These are phyloP conservation scores for Mesocentrotus franciscanus DNA, from an alignment of 53 echinoderm and acorn worm species.

Conservation along the genomic window DNA sequence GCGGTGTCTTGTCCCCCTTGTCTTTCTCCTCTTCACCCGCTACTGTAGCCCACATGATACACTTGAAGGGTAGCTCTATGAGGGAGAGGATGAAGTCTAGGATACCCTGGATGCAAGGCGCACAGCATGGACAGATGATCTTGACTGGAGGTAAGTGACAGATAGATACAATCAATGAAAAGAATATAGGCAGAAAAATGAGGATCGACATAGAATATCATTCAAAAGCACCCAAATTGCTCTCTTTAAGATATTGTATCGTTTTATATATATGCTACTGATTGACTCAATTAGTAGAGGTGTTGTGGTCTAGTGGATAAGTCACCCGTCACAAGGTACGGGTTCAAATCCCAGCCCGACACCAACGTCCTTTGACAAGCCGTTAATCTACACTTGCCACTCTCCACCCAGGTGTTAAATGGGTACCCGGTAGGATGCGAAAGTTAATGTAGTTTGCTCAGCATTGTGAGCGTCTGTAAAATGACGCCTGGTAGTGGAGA, in stretches of 20 bases:
- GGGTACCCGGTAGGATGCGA: too few species aligned
- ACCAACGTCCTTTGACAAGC: too few species aligned
- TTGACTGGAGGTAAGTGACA: slow-evolving; percentile 41
- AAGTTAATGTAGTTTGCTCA: too few species aligned
- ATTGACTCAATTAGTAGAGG: too few species aligned
- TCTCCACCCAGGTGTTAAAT: too few species aligned
- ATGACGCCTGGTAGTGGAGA: too few species aligned
- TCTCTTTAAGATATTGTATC: not conserved
- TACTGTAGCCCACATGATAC: slow-evolving; percentile 65
- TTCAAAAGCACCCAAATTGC: not conserved
- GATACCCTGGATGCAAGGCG: slow-evolving; percentile 66
- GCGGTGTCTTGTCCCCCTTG: slow-evolving; percentile 12
- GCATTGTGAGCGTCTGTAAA: too few species aligned
- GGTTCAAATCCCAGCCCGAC: too few species aligned
- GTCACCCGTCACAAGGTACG: too few species aligned
- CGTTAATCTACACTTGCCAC: too few species aligned
- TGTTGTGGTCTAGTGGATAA: too few species aligned
- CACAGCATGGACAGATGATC: slow-evolving; percentile 73
- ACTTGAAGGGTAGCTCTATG: slow-evolving; percentile 67
- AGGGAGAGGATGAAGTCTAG: slow-evolving; percentile 58
- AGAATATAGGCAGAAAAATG: too few species aligned
- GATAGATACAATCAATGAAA: not conserved
- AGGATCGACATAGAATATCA: not conserved
- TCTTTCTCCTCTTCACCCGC: slow-evolving; percentile 48
- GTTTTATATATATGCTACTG: not conserved